phyloP scores from a whole-genome alignment of 2,797 vertebrate genomes.

The Champsocephalus esox region DNA sequence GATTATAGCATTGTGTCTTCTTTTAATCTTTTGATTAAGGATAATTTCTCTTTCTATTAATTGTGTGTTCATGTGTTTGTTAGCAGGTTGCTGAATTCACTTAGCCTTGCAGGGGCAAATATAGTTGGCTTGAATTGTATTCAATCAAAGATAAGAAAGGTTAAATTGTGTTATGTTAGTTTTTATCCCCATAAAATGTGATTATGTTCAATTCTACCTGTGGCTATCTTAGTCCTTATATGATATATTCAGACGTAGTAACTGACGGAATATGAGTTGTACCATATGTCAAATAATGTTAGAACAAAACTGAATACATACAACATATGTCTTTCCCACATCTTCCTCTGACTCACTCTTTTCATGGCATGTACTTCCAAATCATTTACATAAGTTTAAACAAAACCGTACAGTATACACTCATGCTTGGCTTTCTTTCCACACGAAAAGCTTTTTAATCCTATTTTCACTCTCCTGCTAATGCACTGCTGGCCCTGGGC shows the following conservation, averaged over 20 bases:
- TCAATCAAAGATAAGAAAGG: background rate
- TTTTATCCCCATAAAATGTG: background rate
- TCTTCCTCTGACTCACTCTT: slow-evolving; percentile 13
- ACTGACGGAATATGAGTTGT: background rate
- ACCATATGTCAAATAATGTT: slow-evolving; percentile 2
- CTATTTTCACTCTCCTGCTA: slow-evolving; percentile 81
- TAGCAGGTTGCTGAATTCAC: background rate
- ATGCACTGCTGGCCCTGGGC: slow-evolving; percentile 80
- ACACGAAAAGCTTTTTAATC: slow-evolving; percentile 82
- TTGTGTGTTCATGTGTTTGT: background rate
- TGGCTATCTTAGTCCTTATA: background rate
- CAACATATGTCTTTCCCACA: slow-evolving; percentile 11
- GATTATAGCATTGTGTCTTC: background rate
- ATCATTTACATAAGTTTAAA: slow-evolving; percentile 69
- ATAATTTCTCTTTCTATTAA: background rate
- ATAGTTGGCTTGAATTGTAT: background rate
- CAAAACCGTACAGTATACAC: slow-evolving; percentile 50
- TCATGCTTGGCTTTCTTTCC: slow-evolving; percentile 56
- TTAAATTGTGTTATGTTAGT: background rate
- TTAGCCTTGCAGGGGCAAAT: background rate
- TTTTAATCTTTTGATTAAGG: background rate
- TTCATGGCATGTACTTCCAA: slow-evolving; percentile 12
- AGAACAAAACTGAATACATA: slow-evolving; percentile 19
- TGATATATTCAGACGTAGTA: background rate
- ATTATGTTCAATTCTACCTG: background rate